Base-by-base conservation (phyloP, 1,140 invertebrate genomes). In the Drosophila guanche region DNA sequence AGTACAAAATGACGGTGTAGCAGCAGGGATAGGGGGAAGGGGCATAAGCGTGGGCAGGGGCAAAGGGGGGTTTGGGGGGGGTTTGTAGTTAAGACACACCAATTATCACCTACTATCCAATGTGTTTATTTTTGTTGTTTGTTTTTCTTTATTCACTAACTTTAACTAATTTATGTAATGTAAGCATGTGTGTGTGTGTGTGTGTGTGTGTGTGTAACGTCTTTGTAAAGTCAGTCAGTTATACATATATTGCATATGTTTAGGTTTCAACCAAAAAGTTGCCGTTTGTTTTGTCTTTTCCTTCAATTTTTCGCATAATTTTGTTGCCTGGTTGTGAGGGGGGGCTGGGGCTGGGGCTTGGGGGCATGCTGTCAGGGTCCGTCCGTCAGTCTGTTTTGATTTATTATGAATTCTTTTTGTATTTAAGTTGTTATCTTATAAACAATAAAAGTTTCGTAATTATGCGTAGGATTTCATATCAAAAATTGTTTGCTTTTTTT, bases 21-120 rank as follows among this genome's bases (percentile, higher is more conserved):
- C 47, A 5, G 42, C 47, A 5, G 42, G 41, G 29, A 8, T 29
- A 22, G 41, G 27, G 33, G 23, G 27, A 20, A n/a, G 23, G n/a
- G n/a, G 23, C n/a, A 22, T n/a, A 37, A 46, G 56, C 29, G 54
- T 29, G n/a, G 4, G 27, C 4, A 37, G 23, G 33, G 42, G 53
- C 40, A 14, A 14, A 41, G 54, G 53, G n/a, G n/a, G n/a, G n/a
- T n/a, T n/a, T n/a, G n/a, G n/a, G n/a, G n/a, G n/a, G 23, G 23
- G 47, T 6, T 60, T 76, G 66, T 53, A 73, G 72, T 80, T 89
- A 89, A 89, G 85, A 89, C 85, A 89, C 85, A 89, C 85, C 78
- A 85, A 89, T 89, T 89, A 89, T 89, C 85, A 89, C 85, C 85
- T 88, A 86, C 83, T 79, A 86, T 83, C 78, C 75, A 75, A 86